Percentiles rank a stretch among this genome's conserved stretches.
Evolutionary conservation across 2,113 vertebrate species (phyloP).

Genomic region (Oncorhynchus kisutch): DNA sequence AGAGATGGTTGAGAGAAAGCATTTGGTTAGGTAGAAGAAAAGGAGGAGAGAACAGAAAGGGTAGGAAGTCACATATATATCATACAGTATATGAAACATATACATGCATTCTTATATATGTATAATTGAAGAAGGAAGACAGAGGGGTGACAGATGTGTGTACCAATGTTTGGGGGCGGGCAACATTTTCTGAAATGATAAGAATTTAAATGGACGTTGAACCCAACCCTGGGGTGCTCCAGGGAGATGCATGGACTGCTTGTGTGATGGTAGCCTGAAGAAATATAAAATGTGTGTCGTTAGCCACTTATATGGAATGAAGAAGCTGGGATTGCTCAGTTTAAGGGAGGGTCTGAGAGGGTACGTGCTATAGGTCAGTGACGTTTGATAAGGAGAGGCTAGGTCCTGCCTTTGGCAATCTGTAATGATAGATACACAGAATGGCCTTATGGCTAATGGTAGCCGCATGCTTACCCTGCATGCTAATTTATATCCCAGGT

Average conservation of each 20-base stretch:
- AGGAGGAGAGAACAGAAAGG: constrained; percentile 40
- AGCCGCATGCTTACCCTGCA: constrained; percentile 1
- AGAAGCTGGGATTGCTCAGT: constrained; percentile 12
- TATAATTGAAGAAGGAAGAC: constrained; percentile 39
- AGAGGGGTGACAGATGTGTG: constrained; percentile 34
- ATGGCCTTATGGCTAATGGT: background rate
- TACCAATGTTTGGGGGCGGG: constrained; percentile 21
- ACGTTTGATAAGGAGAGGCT: constrained; percentile 19
- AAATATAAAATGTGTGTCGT: constrained; percentile 18
- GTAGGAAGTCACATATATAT: constrained; percentile 29
- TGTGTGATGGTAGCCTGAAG: constrained; percentile 16
- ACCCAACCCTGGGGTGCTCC: constrained; percentile 26
- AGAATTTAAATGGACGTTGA: constrained; percentile 39
- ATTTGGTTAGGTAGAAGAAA: constrained; percentile 69
- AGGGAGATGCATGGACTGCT: constrained; percentile 17
- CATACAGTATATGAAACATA: constrained; percentile 30
- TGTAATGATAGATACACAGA: constrained; percentile 23
- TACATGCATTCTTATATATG: constrained; percentile 63
- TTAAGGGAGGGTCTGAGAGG: constrained; percentile 7
- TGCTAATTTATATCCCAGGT: constrained; percentile 1
- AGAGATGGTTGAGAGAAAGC: constrained; percentile 76
- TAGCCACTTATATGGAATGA: background rate
- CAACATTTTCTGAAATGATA: constrained; percentile 31
- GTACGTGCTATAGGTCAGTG: constrained; percentile 31
- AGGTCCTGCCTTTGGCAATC: constrained; percentile 19